Conservation (phyloP, 2,797 vertebrate genomes). For the Argyrosomus regius region DNA sequence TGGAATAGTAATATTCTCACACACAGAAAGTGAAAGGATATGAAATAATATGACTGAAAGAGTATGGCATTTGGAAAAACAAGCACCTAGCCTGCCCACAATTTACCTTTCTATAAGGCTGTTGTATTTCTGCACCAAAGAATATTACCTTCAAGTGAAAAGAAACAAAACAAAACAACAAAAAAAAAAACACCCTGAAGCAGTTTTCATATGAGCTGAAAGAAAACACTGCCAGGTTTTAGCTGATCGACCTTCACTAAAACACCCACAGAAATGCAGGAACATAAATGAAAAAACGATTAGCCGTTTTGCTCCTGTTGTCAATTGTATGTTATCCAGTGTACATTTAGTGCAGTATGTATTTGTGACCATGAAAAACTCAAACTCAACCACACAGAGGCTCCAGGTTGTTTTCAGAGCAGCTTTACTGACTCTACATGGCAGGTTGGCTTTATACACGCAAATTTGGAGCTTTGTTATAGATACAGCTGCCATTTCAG, state of each 20-base stretch:
- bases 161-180: neutral
- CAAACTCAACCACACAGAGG: neutral
- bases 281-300: slow-evolving; percentile 20
- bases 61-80: slow-evolving; percentile 43
- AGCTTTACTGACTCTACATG: neutral
- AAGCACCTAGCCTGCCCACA: slow-evolving; percentile 10
- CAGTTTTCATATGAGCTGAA: slow-evolving; percentile 33
- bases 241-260: slow-evolving; percentile 29
- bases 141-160: slow-evolving; percentile 35
- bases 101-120: slow-evolving; percentile 11
- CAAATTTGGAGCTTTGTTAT: too few relatives aligned
- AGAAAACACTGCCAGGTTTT: slow-evolving; percentile 27
- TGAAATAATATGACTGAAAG: slow-evolving; percentile 39
- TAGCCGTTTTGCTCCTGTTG: slow-evolving; percentile 33
- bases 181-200: slow-evolving; percentile 17
- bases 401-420: neutral
- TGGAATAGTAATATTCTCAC: slow-evolving; percentile 15
- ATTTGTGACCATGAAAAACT: slow-evolving; percentile 2
- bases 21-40: slow-evolving; percentile 27
- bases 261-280: slow-evolving; percentile 16
- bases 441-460: neutral
- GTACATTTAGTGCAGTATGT: slow-evolving; percentile 1
- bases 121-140: slow-evolving; percentile 30
- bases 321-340: slow-evolving; percentile 22
- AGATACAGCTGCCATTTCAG: too few relatives aligned